Evolutionary conservation across 2,113 vertebrate genomes (phyloP), one percentile per base, ranked within the genome.

Genomic region (Tringa solitaria): DNA sequence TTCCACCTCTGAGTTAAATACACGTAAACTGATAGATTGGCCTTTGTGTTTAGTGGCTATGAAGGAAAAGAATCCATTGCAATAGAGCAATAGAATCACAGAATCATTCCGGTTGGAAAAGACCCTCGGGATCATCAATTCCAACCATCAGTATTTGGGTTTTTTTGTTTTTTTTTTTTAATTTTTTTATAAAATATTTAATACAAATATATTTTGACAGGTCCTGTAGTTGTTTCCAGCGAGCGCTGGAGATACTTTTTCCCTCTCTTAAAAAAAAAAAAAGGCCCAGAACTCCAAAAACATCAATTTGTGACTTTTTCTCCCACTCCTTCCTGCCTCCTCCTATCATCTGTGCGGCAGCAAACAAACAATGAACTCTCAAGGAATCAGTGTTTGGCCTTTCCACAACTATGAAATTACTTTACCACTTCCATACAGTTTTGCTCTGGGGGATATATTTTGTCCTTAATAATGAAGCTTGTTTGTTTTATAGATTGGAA

Each of bases 361-460:
- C 32, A 92, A 59, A 77, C 43, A 86, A 53, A 75, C 12, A 45
- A 61, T 50, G 56, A 81, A 39, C 32, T 89, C 67, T 73, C 26
- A 83, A 75, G 54, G 46, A 95, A 94, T 92, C 61, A 48, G 21
- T 63, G 63, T 79, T 77, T 1, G 6, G 16, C 27, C 22, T 90
- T 87, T 89, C 77, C 54, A 89, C 56, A 87, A 39, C 95, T 89
- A 89, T 51, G 84, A 87, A 87, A 94, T 92, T 59, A 61, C 21
- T 73, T 89, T 64, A 56, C 33, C 17, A 24, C 45, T 91, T 92
- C 33, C 46, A 46, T 60, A 53, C 6, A 60, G 39, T 24, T 89
- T 89, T 88, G 30, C 39, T 74, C 37, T 76, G 41, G 54, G 56
- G 41, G 8, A 53, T 86, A 51, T 69, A 68, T 63, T 84, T 81